These are phyloP conservation scores for Hypolimnas misippus DNA, from an alignment of 2,888 invertebrate genomes.

Conservation along the genomic window DNA sequence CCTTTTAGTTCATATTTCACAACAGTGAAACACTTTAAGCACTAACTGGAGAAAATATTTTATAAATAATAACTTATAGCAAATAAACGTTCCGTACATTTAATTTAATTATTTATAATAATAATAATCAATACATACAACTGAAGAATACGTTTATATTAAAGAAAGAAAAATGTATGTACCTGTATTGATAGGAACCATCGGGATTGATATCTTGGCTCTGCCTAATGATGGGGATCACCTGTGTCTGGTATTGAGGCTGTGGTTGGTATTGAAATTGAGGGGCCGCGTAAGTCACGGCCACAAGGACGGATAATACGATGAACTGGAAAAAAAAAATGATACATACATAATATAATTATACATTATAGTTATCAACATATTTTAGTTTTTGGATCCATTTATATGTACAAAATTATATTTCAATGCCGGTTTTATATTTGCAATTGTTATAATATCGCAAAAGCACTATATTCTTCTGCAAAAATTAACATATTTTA, in stretches of 20 bases:
- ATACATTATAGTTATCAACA: background rate
- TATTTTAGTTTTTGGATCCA: background rate
- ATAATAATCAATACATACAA: too few relatives aligned
- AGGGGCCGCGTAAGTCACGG: conserved; percentile 68
- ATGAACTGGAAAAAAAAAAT: conserved; percentile 62
- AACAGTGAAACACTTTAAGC: background rate
- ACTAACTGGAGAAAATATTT: background rate
- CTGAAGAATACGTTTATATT: too few relatives aligned
- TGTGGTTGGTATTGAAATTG: conserved; percentile 58
- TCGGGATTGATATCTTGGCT: conserved; percentile 82
- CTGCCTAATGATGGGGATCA: conserved; percentile 86
- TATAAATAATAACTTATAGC: background rate
- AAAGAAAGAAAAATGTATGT: background rate
- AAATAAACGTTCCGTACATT: too few relatives aligned
- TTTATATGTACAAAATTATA: background rate
- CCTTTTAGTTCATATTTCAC: conserved; percentile 43
- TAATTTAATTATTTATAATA: too few relatives aligned
- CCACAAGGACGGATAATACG: conserved; percentile 66
- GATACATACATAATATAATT: background rate
- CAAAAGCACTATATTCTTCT: background rate
- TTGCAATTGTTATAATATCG: background rate
- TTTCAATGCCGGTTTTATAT: background rate
- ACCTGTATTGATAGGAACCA: conserved; percentile 86
- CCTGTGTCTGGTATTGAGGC: conserved; percentile 57
- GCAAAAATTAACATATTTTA: background rate